Evolutionary conservation across 2,113 vertebrate genomes (phyloP), one percentile per base, ranked within the genome.

Genomic region (Prionailurus viverrinus): DNA sequence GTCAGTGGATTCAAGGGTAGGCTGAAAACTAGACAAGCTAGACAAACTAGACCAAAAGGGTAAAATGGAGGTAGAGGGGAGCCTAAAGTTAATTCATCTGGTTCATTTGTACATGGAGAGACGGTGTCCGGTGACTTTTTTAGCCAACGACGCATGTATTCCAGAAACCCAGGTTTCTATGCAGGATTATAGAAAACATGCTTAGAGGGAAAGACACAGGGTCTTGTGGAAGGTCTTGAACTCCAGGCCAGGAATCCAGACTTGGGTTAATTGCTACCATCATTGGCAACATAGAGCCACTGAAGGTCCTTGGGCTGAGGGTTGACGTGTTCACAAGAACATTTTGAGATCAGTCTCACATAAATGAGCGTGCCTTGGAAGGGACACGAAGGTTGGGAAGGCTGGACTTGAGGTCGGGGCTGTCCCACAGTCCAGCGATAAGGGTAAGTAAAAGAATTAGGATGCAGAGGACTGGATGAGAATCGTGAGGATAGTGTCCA

Each of bases 241-340:
- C 39, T 19, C 4, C 14, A 29, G 18, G 10, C 9, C 13, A 31
- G 53, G 18, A 33, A 23, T 4, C 4, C 0, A 45, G 18, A 36
- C 48, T 45, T 19, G 0, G 4, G 23, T 19, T 5, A 7, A 4
- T 13, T 45, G 2, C 12, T 9, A 0, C 29, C 3, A 9, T 12
- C 14, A 0, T 0, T 19, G 25, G 1, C 31, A 19, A 6, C 0
- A 12, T 0, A 16, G 74, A 71, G 0, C 45, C 8, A 1, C 11
- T 5, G 19, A 39, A 4, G 14, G 3, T 9, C n/a, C 71, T 25
- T 13, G 31, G n/a, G 23, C 41, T 15, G 11, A 48, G 41, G 0
- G 19, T 10, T 2, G 4, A 2, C 1, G 4, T 58, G 41, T 39
- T 45, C 61, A 2, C 1, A 9, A 31, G 58, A 25, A 4, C 3